Base-by-base conservation (phyloP, 1,140 invertebrate species). In the Calephelis nemesis region DNA sequence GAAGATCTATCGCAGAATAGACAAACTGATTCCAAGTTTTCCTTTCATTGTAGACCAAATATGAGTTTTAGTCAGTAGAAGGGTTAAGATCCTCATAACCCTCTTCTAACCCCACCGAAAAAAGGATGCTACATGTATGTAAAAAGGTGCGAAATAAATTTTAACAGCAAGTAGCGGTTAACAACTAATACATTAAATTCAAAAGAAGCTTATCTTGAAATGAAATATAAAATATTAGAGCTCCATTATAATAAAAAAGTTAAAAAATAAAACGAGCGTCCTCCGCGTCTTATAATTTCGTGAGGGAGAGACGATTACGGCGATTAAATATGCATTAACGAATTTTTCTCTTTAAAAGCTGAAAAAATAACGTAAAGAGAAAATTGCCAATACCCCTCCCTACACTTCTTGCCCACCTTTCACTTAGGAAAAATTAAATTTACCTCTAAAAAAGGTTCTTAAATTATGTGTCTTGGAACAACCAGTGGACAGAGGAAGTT, bases 321-420 rank as follows among this genome's bases (percentile, higher is more conserved):
- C 87, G 82, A 89, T 91, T 88, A 91, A 91, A 90, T 90, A 90
- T 91, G 85, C 88, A 90, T 88, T 91, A 91, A 91, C 87, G 87
- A 90, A 91, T 91, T 90, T 91, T 91, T 85, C 87, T 91, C 82
- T 76, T 89, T 88, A 88, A 88, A 90, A 91, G 86, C 86, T 85
- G 80, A 85, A 90, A 90, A 90, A 90, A 85, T 79, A 83, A 81
- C 82, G 88, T 85, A 88, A 91, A 84, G 78, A 84, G 86, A 90
- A 91, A 91, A 91, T 91, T 90, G 88, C 69, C 87, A 90, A 91
- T 91, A 91, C 77, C 76, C 70, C 77, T 77, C 67, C 77, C 77
- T 76, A 69, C 42, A 45, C 78, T 73, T 65, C 72, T 69, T 74
- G 71, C 74, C 79, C 81, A 79, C 81, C 79, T 84, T 82, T 77